Conservation (phyloP, 2,888 invertebrate species). For the Cephonodes hylas region DNA sequence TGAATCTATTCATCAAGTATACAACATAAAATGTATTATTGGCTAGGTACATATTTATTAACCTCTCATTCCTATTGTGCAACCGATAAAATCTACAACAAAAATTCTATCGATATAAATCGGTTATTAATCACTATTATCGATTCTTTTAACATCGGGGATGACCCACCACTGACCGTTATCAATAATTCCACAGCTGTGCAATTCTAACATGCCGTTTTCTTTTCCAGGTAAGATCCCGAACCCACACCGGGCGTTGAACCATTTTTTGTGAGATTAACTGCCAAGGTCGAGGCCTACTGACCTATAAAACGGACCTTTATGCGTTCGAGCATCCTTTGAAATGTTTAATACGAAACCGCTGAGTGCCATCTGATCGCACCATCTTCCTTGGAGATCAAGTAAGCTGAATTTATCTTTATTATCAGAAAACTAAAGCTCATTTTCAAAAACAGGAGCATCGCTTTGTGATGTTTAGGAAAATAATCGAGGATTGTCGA, state of each 20-base stretch:
- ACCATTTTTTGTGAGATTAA: not conserved
- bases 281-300: not conserved
- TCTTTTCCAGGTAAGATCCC: conserved; percentile 13
- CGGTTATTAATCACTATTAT: not conserved
- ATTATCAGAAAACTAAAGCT: not conserved
- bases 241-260: not conserved
- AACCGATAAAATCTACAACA: too few species aligned
- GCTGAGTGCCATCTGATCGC: not conserved
- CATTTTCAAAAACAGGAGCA: not conserved
- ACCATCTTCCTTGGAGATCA: not conserved
- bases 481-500: not conserved
- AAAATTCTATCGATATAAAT: too few species aligned
- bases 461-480: not conserved
- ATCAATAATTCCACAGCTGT: not conserved
- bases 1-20: too few species aligned
- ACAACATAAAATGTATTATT: too few species aligned
- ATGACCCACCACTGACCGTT: not conserved
- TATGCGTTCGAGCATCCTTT: not conserved
- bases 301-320: conserved; percentile 12
- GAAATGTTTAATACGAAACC: not conserved
- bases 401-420: not conserved
- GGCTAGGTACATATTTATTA: too few species aligned
- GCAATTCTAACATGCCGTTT: not conserved
- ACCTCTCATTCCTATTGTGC: too few species aligned
- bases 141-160: not conserved